Base-by-base conservation (phyloP, 1,140 invertebrate species). In the Papilio dardanus region DNA sequence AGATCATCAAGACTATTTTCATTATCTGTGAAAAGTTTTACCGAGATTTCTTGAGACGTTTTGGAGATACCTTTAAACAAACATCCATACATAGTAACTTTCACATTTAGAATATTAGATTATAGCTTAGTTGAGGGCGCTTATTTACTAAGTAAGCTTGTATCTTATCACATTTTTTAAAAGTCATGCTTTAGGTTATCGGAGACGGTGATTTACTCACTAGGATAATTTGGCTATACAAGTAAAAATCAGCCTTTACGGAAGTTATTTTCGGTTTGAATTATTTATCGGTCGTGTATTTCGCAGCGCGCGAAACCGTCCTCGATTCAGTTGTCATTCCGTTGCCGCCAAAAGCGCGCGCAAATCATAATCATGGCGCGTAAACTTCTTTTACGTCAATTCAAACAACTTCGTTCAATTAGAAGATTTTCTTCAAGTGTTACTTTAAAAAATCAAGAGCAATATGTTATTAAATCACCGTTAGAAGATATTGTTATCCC, bases 391-490 rank as follows among this genome's bases (percentile, higher is more conserved):
- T 79, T 86, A 76, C 87, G 86, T 71, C 85, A 88, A 87, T 76
- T 89, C 21, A 86, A 84, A 85, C 84, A 84, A 21, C 78, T 88
- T 30, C 90, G 88, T 80, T 85, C 83, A 58, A 75, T 88, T 58
- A 85, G 88, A 65, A 86, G 83, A 76, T 74, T 88, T 1, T 86
- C 86, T 0, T 66, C 69, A 1, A 88, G 84, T 85, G 81, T 77
- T n/a, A 71, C 75, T 71, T 54, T 80, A 7, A 82, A 35, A 31
- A 88, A 86, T 71, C 80, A 84, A 40, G 85, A 89, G 6, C 80
- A 89, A 12, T 89, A 80, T 76, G 78, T 92, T 19, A 79, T 92
- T 31, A 91, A 85, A 78, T 92, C 89, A 0, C 62, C 85, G 3
- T 33, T 90, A 14, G 74, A 78, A 14, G 90, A 93, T 74, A 76